Evolutionary conservation across 1,140 invertebrate genomes (phyloP), one percentile per base, ranked within the genome.

Genomic region (Chironomus tepperi): DNA sequence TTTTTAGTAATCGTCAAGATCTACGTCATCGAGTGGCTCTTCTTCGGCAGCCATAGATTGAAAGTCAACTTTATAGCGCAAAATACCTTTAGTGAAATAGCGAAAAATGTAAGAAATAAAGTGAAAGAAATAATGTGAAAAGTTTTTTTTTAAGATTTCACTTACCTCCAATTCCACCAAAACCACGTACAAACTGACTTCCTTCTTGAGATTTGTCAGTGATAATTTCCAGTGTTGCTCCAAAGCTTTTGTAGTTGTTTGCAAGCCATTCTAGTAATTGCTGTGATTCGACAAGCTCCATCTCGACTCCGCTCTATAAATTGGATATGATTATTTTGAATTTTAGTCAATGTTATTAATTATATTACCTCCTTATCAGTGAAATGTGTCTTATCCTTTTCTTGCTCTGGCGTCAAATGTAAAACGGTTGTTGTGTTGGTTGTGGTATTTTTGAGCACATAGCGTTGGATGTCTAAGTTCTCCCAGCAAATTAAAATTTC

Each of bases 401-500:
- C 91, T 81, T 94, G 91, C 78, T 93, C 91, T 5, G 91, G 91
- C 47, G 89, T 90, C 74, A 94, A 82, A 79, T 91, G 89, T 15
- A 94, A 82, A 75, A 93, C 87, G 80, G 90, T 92, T 78, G 93
- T 91, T 81, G 92, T 91, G 73, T 86, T 88, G 75, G 86, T 87
- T 72, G 85, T 84, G 76, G 91, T 88, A 81, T 92, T 93, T 81
- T 92, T 93, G 57, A 95, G 82, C 34, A 91, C 87, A 79, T 92
- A 93, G 79, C 93, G 83, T 79, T 88, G 86, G 79, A 94, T 93
- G 80, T 95, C 93, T 77, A 95, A 86, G 83, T 95, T 95, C 79
- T 95, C 93, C 93, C 93, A 95, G 79, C 92, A 93, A 79, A 95
- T 95, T 18, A 95, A 85, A 24, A 88, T 95, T 85, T 95, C 93